These are phyloP conservation scores for Coreius guichenoti DNA, from an alignment of 2,797 vertebrate species.

Conservation along the genomic window DNA sequence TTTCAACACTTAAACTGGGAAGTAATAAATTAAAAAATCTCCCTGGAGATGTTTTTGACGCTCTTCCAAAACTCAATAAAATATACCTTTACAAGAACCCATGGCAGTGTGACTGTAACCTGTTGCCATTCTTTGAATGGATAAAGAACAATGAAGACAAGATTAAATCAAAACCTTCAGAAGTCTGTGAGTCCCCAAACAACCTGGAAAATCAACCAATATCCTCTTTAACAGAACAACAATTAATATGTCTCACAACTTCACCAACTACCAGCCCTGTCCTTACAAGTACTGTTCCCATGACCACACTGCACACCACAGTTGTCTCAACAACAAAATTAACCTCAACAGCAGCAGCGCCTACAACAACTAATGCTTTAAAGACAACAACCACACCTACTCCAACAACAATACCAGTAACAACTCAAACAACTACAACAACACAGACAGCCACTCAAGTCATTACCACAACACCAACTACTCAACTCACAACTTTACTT, in stretches of 20 bases:
- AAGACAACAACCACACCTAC: background rate
- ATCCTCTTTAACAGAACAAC: slow-evolving; percentile 60
- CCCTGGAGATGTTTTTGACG: slow-evolving; percentile 68
- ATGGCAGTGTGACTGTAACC: slow-evolving; percentile 85
- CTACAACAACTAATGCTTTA: background rate
- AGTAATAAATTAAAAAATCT: slow-evolving; percentile 66
- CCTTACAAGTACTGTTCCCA: slow-evolving; percentile 23
- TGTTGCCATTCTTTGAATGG: slow-evolving; percentile 73
- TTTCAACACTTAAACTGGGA: slow-evolving; percentile 73
- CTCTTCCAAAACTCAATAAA: slow-evolving; percentile 70
- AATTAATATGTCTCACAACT: slow-evolving; percentile 75
- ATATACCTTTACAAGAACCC: slow-evolving; percentile 79
- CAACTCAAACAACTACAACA: slow-evolving; percentile 21
- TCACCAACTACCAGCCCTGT: background rate
- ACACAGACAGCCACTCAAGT: slow-evolving; percentile 39
- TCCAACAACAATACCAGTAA: slow-evolving; percentile 17
- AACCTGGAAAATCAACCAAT: slow-evolving; percentile 68
- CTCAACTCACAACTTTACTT: slow-evolving; percentile 1
- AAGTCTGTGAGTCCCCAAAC: slow-evolving; percentile 74
- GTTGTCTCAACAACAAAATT: background rate
- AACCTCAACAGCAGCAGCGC: background rate
- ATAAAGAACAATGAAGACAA: slow-evolving; percentile 67
- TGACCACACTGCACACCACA: slow-evolving; percentile 29
- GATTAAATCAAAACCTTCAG: slow-evolving; percentile 48
- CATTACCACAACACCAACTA: slow-evolving; percentile 31